Evolutionary conservation across 2,888 invertebrate species (phyloP), one percentile per base, ranked within the genome.

Genomic region (Trichogramma dendrolimi): DNA sequence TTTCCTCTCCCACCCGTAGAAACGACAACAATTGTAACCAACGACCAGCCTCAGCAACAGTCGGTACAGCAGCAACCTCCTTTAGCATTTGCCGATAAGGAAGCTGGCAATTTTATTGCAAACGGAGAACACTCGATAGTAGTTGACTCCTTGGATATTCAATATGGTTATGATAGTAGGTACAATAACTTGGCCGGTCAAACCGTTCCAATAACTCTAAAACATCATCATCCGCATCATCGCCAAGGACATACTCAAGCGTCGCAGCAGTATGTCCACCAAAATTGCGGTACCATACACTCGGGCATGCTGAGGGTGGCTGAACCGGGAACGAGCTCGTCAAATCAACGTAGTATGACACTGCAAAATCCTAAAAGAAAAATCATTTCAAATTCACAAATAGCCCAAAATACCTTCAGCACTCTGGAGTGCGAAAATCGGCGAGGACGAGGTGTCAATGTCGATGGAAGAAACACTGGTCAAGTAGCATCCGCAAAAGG

Each of bases 241-340:
- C 10, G 68, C 76, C 0, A 72, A 77, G 5, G 14, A 14, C 14
- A 14, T 14, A 14, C 14, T 14, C 14, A 14, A 14, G 14, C 14
- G 14, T 55, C 63, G 3, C 51, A 56, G 27, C 78, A 77, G 39
- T 76, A 75, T 27, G 74, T 77, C 58, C 78, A 78, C 55, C 78
- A 79, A 58, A 78, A 79, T 50, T 78, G 78, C 40, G 79, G 79
- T 4, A 79, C 79, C 8, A 77, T 79, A 61, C 78, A 79, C 64
- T 76, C 78, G 4, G 79, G 79, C 0, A 75, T 78, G 6, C 65
- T 78, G 5, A 71, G 76, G 62, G 78, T 78, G 2, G 77, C 78
- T 4, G 79, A 79, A 54, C 77, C 78, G 1, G 76, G 79, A 0
- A 77, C 78, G 0, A 78, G 78, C 50, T 74, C 78, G 1, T 73